Evolutionary conservation across 2,888 invertebrate genomes (phyloP).

Genomic region (Drosophila nigricruria): DNA sequence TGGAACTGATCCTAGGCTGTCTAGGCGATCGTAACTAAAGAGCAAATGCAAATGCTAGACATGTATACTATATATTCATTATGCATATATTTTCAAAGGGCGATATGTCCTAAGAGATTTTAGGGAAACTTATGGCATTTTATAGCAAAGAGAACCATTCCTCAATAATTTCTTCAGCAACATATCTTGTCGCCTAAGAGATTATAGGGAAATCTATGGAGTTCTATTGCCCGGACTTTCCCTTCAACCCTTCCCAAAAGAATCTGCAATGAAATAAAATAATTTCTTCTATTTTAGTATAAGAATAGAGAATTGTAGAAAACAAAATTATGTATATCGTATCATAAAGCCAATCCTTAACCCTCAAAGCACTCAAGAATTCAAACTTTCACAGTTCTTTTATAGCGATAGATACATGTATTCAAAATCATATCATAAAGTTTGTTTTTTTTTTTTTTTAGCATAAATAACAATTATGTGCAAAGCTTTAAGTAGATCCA

Average conservation of each 20-base stretch:
- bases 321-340: no score
- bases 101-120: not conserved
- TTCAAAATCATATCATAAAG: slow-evolving; percentile 73
- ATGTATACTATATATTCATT: not conserved
- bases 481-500: slow-evolving; percentile 23
- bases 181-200: no score
- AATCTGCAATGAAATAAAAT: no score
- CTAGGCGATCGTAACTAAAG: not conserved
- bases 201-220: not conserved
- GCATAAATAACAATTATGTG: slow-evolving; percentile 71
- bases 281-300: no score
- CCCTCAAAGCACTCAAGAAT: not conserved
- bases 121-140: not conserved
- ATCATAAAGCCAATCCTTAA: not conserved
- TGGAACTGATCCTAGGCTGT: not conserved
- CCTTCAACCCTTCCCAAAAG: no score
- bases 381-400: slow-evolving; percentile 14
- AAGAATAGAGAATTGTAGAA: no score
- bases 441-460: slow-evolving; percentile 25
- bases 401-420: slow-evolving; percentile 78
- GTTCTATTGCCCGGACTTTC: no score
- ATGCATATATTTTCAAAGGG: not conserved
- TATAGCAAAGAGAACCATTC: no score
- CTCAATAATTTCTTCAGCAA: no score
- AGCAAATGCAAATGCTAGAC: not conserved